These are phyloP conservation scores for Choreutis nemorana DNA, from an alignment of 2,888 invertebrate genomes.

Conservation along the genomic window DNA sequence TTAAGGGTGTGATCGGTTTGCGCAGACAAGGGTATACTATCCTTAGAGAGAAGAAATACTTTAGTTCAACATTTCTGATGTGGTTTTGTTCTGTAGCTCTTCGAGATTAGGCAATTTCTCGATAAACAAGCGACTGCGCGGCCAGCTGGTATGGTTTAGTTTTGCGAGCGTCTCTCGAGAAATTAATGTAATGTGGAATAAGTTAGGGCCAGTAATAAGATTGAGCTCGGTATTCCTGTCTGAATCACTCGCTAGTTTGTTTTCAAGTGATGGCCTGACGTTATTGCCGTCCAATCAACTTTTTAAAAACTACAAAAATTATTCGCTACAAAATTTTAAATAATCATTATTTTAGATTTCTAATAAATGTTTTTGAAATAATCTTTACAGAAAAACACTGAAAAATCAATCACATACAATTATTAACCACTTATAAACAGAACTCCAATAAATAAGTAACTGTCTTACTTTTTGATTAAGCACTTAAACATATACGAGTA, in stretches of 20 bases:
- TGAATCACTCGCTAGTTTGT: conserved; percentile 37
- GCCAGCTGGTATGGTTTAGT: conserved; percentile 55
- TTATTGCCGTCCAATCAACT: too few species aligned
- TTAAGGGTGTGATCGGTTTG: conserved; percentile 64
- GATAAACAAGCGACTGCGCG: conserved; percentile 54
- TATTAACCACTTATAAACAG: too few species aligned
- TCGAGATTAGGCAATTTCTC: conserved; percentile 61
- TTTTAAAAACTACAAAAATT: too few species aligned
- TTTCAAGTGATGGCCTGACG: too few species aligned
- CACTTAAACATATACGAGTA: too few species aligned
- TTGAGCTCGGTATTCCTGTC: conserved; percentile 47
- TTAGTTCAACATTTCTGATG: conserved; percentile 62
- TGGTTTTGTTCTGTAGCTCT: conserved; percentile 65
- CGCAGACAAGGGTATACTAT: conserved; percentile 59
- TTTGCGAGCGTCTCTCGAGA: conserved; percentile 57
- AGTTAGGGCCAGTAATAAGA: conserved; percentile 46
- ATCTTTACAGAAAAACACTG: too few species aligned
- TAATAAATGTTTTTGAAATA: too few species aligned
- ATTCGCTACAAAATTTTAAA: too few species aligned
- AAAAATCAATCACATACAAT: too few species aligned
- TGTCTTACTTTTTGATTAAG: too few species aligned
- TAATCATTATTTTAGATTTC: too few species aligned
- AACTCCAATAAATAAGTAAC: too few species aligned
- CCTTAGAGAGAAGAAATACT: conserved; percentile 63
- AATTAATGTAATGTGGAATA: conserved; percentile 58